Base-by-base conservation (phyloP, 1,140 invertebrate species). In the Luehdorfia chinensis region DNA sequence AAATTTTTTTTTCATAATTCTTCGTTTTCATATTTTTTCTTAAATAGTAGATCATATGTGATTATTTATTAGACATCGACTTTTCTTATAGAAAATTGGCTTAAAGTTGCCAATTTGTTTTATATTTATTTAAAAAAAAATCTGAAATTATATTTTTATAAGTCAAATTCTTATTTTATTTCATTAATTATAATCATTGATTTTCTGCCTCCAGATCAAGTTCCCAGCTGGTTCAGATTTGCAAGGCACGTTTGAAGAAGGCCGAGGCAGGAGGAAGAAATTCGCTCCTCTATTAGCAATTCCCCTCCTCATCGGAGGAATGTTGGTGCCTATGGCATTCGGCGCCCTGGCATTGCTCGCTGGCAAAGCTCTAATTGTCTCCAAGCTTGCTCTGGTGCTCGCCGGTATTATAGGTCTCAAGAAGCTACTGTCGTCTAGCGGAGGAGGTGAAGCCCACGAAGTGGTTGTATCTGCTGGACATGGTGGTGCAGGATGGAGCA, bases 371-470 rank as follows among this genome's bases (percentile, higher is more conserved):
- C 79, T 95, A 21, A 95, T 95, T 59, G 92, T 95, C 33, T 94
- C 93, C 65, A 95, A 95, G 69, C 77, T 95, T 30, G 94, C 94
- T 4, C 72, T 95, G 19, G 93, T 94, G 0, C 79, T 95, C 13
- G 93, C 94, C 18, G 93, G 91, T 45, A 95, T 95, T 53, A 94
- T 95, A 45, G 94, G 94, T 0, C 83, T 95, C 61, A 95, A 95
- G 88, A 95, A 95, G 66, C 88, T 95, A 1, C 83, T 95, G 8
- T 91, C 91, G 7, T 89, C 90, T 2, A 88, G 88, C 14, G 87
- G 88, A 6, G 84, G 87, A 16, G 89, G 90, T 32, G 91, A 89
- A 23, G 88, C 91, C 3, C 93, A 94, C 67, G 93, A 93, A 60
- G 92, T 93, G 2, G 92, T 93, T 32, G 91, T 93, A 1, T 89